Conservation (phyloP, 2,888 invertebrate genomes). For the Rhimphoctona megacephalus region DNA sequence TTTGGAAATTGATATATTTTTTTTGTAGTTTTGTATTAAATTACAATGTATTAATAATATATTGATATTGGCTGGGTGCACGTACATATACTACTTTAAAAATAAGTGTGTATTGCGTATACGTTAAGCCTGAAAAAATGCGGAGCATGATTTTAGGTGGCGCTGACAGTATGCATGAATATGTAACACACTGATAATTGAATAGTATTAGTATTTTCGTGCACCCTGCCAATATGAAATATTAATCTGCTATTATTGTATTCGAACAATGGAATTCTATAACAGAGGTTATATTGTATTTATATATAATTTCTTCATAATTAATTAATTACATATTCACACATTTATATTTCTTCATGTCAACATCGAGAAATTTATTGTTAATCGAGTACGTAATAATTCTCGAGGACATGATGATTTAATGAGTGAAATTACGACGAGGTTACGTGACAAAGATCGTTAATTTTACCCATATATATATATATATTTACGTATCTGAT, state of each 20-base stretch:
- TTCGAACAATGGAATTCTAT: background rate
- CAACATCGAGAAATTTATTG: background rate
- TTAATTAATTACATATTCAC: background rate
- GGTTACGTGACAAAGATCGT: conserved; percentile 6
- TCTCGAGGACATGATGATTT: background rate
- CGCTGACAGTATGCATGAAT: no score
- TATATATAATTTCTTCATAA: background rate
- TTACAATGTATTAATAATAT: no score
- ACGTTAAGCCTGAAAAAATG: no score
- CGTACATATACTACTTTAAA: no score
- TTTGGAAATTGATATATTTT: background rate
- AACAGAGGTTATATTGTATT: background rate
- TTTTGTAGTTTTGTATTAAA: background rate
- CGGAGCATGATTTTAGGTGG: no score
- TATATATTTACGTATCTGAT: background rate
- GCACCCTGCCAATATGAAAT: no score
- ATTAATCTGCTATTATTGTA: background rate
- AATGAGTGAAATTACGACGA: conserved; percentile 5
- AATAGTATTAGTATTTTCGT: no score
- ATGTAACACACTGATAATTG: no score
- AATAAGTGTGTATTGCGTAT: no score
- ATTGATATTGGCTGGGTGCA: no score
- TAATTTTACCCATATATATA: background rate
- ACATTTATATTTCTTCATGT: background rate
- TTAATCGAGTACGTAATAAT: conserved; percentile 2